Conservation (phyloP, 2,888 invertebrate genomes). For the Drosophila paracracens region DNA sequence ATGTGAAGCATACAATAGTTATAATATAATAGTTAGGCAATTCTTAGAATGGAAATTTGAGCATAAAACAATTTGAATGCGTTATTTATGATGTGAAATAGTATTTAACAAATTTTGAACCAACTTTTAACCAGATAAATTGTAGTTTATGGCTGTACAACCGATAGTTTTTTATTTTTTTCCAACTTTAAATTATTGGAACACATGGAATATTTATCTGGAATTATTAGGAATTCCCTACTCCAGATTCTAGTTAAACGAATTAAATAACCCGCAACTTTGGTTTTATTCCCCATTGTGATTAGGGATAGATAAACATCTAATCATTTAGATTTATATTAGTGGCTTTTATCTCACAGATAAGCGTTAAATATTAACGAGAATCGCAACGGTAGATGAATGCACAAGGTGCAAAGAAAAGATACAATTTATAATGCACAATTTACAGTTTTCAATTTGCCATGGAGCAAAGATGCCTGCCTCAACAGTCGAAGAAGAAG, state of each 20-base stretch:
- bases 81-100: neutral
- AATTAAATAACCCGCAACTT: slow-evolving; percentile 4
- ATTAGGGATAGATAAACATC: neutral
- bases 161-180: neutral
- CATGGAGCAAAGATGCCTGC: slow-evolving; percentile 38
- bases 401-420: slow-evolving; percentile 32
- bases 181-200: neutral
- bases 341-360: slow-evolving; percentile 11
- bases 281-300: neutral
- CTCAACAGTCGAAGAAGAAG: slow-evolving; percentile 39
- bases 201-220: neutral
- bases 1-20: neutral
- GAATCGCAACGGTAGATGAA: slow-evolving; percentile 23
- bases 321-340: slow-evolving; percentile 21
- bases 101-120: neutral
- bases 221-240: neutral
- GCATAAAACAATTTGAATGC: too few species aligned
- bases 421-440: slow-evolving; percentile 31
- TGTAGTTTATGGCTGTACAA: neutral
- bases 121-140: neutral
- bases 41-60: neutral
- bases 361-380: slow-evolving; percentile 31
- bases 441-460: slow-evolving; percentile 40
- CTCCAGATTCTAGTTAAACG: neutral
- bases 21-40: neutral